Percentiles rank a stretch among this genome's conserved stretches.
These are phyloP conservation scores for Rousettus madagascariensis DNA, from an alignment of 2,797 vertebrate species.

Conservation along the genomic window DNA sequence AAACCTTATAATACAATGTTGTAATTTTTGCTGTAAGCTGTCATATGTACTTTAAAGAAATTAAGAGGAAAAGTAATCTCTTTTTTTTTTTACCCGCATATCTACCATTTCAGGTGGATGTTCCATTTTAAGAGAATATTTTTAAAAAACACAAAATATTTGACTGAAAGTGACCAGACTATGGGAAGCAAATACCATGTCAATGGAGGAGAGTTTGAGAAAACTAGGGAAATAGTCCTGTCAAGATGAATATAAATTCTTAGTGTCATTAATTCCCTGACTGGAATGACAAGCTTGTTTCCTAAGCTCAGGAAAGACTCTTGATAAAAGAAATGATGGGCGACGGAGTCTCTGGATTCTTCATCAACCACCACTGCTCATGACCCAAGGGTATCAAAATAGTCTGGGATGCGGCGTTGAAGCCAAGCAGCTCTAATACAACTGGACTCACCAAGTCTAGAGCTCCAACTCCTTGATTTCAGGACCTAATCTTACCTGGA, in stretches of 20 bases:
- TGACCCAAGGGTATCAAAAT: neutral
- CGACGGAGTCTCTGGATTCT: neutral
- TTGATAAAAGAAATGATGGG: neutral
- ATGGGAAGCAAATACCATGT: neutral
- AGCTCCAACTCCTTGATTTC: neutral
- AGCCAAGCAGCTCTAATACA: neutral
- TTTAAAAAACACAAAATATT: neutral
- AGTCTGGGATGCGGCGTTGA: neutral
- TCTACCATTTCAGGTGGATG: neutral
- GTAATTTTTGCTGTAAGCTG: neutral
- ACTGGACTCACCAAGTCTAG: neutral
- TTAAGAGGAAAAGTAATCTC: neutral
- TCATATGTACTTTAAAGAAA: neutral
- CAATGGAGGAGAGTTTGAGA: neutral
- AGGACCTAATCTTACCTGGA: rapidly evolving
- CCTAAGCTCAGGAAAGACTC: neutral
- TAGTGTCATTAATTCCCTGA: neutral
- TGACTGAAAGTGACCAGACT: neutral
- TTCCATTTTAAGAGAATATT: neutral
- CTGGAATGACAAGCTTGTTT: neutral
- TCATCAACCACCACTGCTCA: too few relatives aligned
- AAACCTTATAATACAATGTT: neutral
- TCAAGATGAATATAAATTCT: neutral
- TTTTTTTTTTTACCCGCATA: neutral
- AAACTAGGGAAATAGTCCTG: neutral